Evolutionary conservation across 37 sponge, comb jelly and placozoan species (phyloP).

Genomic region (Mnemiopsis leidyi): DNA sequence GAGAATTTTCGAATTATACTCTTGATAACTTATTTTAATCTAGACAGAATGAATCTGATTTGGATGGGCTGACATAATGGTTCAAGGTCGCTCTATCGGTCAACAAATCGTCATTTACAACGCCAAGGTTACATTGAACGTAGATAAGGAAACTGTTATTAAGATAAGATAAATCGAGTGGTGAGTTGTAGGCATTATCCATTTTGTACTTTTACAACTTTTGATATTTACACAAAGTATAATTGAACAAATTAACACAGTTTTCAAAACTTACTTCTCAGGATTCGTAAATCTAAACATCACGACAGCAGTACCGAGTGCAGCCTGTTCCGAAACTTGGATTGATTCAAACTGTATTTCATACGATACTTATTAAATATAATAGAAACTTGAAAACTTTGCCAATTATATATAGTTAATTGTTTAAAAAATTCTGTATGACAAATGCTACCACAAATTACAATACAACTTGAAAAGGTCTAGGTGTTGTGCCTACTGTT

Average conservation of each 20-base stretch:
- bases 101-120: no score
- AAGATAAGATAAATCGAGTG: no score
- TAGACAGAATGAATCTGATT: no score
- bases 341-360: slow-evolving; percentile 47
- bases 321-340: background rate
- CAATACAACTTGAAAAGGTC: background rate
- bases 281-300: background rate
- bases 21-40: no score
- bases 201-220: slow-evolving; percentile 59
- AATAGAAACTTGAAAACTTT: slow-evolving; percentile 53
- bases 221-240: slow-evolving; percentile 32
- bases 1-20: no score
- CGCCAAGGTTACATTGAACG: no score
- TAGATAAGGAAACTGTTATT: no score
- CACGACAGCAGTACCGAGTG: background rate
- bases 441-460: background rate
- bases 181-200: background rate
- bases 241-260: slow-evolving; percentile 43
- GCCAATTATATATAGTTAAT: background rate
- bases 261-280: slow-evolving; percentile 31
- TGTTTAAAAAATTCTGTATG: background rate
- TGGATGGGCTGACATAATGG: no score
- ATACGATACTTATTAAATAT: slow-evolving; percentile 40
- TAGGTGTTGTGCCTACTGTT: background rate
- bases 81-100: no score